Conservation (phyloP, 2,113 vertebrate species). For the Ellobius talpinus region DNA sequence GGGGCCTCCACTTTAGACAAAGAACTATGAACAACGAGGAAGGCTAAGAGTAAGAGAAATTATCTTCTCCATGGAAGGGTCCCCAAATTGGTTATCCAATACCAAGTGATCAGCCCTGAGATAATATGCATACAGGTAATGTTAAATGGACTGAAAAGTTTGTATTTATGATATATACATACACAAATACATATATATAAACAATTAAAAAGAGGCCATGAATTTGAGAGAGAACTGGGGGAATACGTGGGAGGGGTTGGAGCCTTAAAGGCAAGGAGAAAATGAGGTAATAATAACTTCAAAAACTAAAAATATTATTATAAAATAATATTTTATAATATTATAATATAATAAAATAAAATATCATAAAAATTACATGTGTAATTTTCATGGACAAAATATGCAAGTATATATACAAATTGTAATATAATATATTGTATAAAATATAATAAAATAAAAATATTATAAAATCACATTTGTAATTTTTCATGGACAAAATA, state of each 20-base stretch:
- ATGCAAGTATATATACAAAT: neutral
- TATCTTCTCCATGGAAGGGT: neutral
- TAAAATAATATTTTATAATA: neutral
- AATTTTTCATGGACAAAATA: constrained; percentile 44
- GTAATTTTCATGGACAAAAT: constrained; percentile 34
- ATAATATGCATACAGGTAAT: neutral
- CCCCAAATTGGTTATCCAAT: neutral
- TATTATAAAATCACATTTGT: neutral
- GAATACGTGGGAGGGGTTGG: neutral
- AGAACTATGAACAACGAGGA: neutral
- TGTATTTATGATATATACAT: neutral
- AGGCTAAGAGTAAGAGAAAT: neutral
- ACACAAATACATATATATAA: neutral
- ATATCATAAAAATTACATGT: neutral
- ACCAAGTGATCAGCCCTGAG: neutral
- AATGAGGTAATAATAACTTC: neutral
- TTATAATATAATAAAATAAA: neutral
- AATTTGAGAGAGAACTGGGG: neutral
- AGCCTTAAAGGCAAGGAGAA: neutral
- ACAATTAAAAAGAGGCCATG: neutral
- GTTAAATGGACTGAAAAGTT: neutral
- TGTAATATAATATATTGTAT: neutral
- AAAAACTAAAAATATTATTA: neutral
- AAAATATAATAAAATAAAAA: neutral
- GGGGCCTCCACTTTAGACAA: neutral